Percentiles rank a stretch among this genome's conserved stretches.
Evolutionary conservation across 2,797 vertebrate species (phyloP).

Genomic region (Linurgus olivaceus): DNA sequence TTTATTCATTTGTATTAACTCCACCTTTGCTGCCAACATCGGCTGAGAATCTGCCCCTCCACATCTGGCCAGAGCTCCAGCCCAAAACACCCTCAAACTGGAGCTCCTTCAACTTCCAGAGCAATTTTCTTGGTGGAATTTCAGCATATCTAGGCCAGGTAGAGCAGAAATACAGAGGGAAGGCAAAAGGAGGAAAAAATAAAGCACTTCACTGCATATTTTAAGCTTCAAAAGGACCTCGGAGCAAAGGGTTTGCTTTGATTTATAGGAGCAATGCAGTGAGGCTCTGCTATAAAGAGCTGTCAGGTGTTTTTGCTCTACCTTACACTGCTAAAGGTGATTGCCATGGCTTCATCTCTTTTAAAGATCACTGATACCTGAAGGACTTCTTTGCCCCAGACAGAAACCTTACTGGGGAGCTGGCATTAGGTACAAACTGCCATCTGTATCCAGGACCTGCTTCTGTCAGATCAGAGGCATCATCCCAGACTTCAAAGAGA

Average conservation of each 20-base stretch:
- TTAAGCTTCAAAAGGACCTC: neutral
- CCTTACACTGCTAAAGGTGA: conserved; percentile 4
- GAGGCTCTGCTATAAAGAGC: neutral
- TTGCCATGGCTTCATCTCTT: neutral
- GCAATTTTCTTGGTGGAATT: neutral
- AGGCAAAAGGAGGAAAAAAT: neutral
- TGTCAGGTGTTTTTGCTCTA: neutral
- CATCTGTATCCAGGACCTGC: conserved; percentile 63
- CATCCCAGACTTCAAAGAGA: conserved; percentile 77
- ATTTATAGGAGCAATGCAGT: neutral
- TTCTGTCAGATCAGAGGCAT: conserved; percentile 48
- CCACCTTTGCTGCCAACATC: neutral
- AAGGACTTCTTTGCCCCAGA: conserved; percentile 60
- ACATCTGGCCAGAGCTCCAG: neutral
- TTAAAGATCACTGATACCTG: conserved; percentile 68
- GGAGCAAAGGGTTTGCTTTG: conserved; percentile 13
- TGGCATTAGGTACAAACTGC: conserved; percentile 72
- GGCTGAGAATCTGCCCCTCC: neutral
- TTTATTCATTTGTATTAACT: neutral
- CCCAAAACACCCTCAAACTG: neutral
- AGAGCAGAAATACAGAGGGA: neutral
- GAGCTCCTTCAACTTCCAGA: neutral
- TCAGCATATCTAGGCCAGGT: neutral
- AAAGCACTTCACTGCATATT: neutral
- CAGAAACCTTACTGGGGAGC: conserved; percentile 66